phyloP scores from a whole-genome alignment of 2,888 invertebrate species.

The Colostygia pectinataria region DNA sequence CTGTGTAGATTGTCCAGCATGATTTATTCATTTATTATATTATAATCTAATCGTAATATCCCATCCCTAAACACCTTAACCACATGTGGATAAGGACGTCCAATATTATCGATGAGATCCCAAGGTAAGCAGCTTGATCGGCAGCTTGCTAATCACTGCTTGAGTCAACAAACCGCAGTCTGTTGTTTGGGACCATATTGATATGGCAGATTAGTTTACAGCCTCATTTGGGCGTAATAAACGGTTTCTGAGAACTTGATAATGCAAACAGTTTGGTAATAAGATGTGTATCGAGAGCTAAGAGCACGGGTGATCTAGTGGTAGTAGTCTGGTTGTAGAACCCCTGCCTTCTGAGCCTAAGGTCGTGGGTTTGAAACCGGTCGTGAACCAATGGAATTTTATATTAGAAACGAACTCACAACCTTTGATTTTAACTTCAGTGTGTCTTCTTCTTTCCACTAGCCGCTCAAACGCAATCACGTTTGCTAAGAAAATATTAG shows the following conservation, averaged over 20 bases:
- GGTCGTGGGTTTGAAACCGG: too few relatives aligned
- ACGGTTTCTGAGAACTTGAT: neutral
- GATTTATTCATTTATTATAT: too few relatives aligned
- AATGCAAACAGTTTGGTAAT: neutral
- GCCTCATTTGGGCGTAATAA: constrained; percentile 1
- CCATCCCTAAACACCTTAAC: neutral
- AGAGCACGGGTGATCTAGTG: too few relatives aligned
- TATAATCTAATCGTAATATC: too few relatives aligned
- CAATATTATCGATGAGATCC: constrained; percentile 20
- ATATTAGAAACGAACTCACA: too few relatives aligned
- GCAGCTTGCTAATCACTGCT: constrained; percentile 52
- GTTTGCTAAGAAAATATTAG: constrained; percentile 13
- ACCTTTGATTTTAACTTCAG: too few relatives aligned
- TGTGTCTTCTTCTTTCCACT: too few relatives aligned
- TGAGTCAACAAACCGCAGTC: constrained; percentile 19
- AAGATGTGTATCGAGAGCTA: too few relatives aligned
- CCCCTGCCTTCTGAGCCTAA: too few relatives aligned
- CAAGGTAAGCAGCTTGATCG: constrained; percentile 43
- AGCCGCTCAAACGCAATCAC: neutral
- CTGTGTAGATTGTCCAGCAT: too few relatives aligned
- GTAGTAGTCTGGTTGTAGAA: too few relatives aligned
- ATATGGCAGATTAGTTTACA: constrained; percentile 9
- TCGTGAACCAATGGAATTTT: too few relatives aligned
- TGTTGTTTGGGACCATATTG: constrained; percentile 1
- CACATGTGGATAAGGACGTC: constrained; percentile 2